Evolutionary conservation across 2,888 invertebrate genomes (phyloP), one percentile per base, ranked within the genome.

Genomic region (Scaptomyza reducta): DNA sequence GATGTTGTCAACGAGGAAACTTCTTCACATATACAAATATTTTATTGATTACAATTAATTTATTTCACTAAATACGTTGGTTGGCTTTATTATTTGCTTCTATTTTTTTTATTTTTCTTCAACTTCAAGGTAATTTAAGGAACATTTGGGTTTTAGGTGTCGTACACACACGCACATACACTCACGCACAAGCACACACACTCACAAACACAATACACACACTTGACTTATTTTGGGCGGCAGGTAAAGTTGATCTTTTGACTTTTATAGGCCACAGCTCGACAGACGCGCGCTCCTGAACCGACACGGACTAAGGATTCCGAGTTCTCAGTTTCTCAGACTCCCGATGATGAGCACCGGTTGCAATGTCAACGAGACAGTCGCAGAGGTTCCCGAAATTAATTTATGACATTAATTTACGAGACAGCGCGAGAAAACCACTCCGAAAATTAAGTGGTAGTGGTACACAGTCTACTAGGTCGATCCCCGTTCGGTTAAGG

Each of bases 351-450:
- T 47, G 69, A 62, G 50, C 72, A 73, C 70, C 77, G 71, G 74
- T 80, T 78, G 77, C 70, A 80, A 74, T 76, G 85, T 78, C 76
- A 73, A 53, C 70, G 76, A 77, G 71, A 77, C 71, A 77, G 77
- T 75, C 77, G 67, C 64, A 54, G 68, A 60, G 61, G 51, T 69
- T 66, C 68, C 76, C 70, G 54, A 86, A 88, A 86, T 89, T 87
- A 89, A 89, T 89, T 89, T 89, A 89, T 89, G 89, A 88, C 86
- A 83, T 87, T 89, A 73, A 88, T 89, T 89, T 89, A 89, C 80
- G 87, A 77, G 79, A 79, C 87, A 77, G 74, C 75, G 76, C 75
- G 71, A 72, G 77, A 83, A 83, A 73, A 73, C 73, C 70, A 85
- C 81, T 76, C 70, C 69, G 70, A 65, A 65, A 83, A 86, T 83